Conservation (phyloP, 2,113 vertebrate species). For the Aviceda subcristata region DNA sequence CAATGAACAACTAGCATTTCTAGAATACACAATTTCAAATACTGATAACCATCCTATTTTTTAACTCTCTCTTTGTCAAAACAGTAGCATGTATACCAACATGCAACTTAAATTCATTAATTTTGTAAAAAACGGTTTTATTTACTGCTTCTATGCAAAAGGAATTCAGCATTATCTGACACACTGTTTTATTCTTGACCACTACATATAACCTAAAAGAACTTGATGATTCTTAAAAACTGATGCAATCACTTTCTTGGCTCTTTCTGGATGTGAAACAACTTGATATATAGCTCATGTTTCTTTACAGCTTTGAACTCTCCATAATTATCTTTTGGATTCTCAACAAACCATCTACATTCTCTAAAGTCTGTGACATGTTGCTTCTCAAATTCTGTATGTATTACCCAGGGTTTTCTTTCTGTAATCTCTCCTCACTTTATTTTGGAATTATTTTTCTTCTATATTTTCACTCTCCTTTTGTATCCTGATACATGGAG, state of each 20-base stretch:
- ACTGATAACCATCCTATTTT: neutral
- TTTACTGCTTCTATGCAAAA: neutral
- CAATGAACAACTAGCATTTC: neutral
- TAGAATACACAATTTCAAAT: neutral
- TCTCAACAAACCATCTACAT: neutral
- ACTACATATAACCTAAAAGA: neutral
- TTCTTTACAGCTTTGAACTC: neutral
- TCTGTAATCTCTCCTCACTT: neutral
- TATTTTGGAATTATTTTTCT: neutral
- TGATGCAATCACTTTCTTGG: neutral
- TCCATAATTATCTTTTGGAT: neutral
- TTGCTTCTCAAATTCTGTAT: neutral
- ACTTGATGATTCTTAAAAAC: neutral
- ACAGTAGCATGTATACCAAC: neutral
- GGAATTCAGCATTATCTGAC: neutral
- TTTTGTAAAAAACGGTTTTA: neutral
- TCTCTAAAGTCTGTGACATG: neutral
- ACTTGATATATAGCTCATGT: neutral
- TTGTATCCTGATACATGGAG: neutral
- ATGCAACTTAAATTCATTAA: neutral
- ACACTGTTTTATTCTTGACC: neutral
- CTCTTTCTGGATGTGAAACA: neutral
- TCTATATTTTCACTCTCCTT: neutral
- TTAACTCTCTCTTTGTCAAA: neutral
- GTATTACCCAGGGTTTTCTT: neutral